Base-by-base conservation (phyloP, 2,888 invertebrate species). In the Torymus tubicola region DNA sequence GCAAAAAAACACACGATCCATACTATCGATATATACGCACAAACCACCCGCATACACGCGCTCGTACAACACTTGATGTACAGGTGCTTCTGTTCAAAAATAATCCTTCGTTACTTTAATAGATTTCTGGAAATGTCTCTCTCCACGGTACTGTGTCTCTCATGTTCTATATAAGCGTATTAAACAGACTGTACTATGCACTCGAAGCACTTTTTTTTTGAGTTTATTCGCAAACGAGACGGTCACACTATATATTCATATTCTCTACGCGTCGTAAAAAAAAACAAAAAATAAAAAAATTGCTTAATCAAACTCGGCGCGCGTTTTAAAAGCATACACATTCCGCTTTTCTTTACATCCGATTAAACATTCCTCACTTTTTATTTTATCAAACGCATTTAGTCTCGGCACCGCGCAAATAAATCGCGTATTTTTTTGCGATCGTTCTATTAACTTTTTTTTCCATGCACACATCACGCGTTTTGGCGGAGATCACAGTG, bases 1-100 rank as follows among this genome's bases (percentile, higher is more conserved):
- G 69, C 58, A 68, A 42, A 42, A 42, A 8, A 42, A 60, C 80
- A 77, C 77, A 64, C 71, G 50, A 77, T 74, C 69, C 77, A 72
- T 78, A 78, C 84, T 8, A 42, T 82, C 81, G 82, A 81, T 81
- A 80, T 79, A 76, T 72, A 84, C 74, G 78, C 81, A 81, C 83
- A 83, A n/a, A n/a, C n/a, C 83, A 85, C 84, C 83, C 82, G 82
- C 76, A 81, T 83, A 85, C 84, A 83, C 82, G 82, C 76, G 82
- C 84, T 78, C 84, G 83, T 83, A 65, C 83, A 81, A 78, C 64
- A 60, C 63, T 60, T 42, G 80, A 42, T 53, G 53, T 77, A 71
- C 73, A 78, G 77, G 77, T 81, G 74, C 78, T 75, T 58, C 24
- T 52, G 63, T 64, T 63, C 18, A 65, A 77, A 18, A 75, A 60